A percentile compares a stretch with the other conserved stretches of the same genome.
Evolutionary conservation across 2,888 invertebrate species (phyloP).

Genomic region (Matsumyia berberina): DNA sequence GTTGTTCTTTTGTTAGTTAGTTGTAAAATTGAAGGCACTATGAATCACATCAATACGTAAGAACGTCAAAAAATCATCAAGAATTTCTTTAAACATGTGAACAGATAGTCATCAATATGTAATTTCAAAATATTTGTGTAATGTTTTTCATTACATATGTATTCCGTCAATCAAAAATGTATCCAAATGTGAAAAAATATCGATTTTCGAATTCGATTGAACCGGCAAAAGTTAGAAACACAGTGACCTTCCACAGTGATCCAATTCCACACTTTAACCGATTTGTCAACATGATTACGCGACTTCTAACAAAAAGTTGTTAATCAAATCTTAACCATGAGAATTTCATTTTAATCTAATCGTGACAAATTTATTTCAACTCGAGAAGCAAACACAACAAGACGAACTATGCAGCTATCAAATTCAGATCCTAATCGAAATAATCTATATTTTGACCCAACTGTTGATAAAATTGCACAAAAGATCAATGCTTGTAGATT

Average conservation of each 20-base stretch:
- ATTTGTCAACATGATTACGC: constrained; percentile 1
- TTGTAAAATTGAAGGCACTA: too few species aligned
- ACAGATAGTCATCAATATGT: too few species aligned
- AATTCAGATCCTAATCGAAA: constrained; percentile 14
- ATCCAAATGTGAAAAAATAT: too few species aligned
- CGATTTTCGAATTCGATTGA: too few species aligned
- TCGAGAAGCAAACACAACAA: background rate
- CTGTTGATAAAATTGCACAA: background rate
- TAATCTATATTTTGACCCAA: constrained; percentile 6
- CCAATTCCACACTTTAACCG: background rate
- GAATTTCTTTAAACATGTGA: too few species aligned
- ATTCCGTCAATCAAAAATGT: too few species aligned
- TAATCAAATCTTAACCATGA: background rate
- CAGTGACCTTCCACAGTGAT: background rate
- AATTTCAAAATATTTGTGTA: too few species aligned
- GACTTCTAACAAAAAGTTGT: background rate
- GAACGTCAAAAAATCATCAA: too few species aligned
- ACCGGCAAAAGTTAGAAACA: too few species aligned
- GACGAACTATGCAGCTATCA: background rate
- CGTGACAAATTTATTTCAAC: background rate
- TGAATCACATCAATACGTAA: too few species aligned
- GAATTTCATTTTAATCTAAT: constrained; percentile 10
- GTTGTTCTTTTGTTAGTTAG: too few species aligned
- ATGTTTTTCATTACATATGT: too few species aligned
- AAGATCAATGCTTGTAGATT: constrained; percentile 1